phyloP scores from a whole-genome alignment of 2,797 vertebrate genomes.

The Macropodus opercularis region DNA sequence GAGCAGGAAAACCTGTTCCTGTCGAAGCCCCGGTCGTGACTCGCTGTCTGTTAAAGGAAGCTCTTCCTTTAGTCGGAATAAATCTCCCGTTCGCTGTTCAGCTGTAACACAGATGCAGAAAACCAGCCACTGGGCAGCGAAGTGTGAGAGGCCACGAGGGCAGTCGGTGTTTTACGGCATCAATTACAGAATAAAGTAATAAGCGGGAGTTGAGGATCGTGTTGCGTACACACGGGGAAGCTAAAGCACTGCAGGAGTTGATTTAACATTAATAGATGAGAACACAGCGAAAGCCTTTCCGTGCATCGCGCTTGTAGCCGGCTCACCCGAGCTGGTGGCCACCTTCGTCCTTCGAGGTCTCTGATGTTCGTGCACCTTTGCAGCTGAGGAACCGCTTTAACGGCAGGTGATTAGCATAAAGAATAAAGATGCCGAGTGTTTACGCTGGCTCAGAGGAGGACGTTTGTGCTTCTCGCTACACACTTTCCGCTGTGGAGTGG shows the following conservation, averaged over 20 bases:
- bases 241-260: background rate
- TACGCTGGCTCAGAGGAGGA: slow-evolving; percentile 46
- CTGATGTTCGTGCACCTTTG: slow-evolving; percentile 50
- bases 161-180: background rate
- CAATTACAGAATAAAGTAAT: background rate
- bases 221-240: background rate
- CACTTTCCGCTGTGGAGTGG: slow-evolving; percentile 25
- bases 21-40: too few species aligned
- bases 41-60: too few species aligned
- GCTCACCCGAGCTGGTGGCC: slow-evolving; percentile 17
- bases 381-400: slow-evolving; percentile 44
- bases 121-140: background rate
- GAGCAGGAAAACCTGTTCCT: too few species aligned
- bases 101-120: too few species aligned
- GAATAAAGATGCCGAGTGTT: slow-evolving; percentile 48
- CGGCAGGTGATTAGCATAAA: slow-evolving; percentile 53
- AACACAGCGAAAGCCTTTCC: slow-evolving; percentile 9
- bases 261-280: slow-evolving; percentile 17
- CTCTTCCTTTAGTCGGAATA: too few species aligned
- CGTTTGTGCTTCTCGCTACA: slow-evolving; percentile 33
- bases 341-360: slow-evolving; percentile 25
- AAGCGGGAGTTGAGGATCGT: background rate
- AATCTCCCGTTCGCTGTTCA: too few species aligned
- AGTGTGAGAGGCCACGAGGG: background rate
- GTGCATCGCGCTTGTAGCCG: slow-evolving; percentile 19